Evolutionary conservation across 1,140 invertebrate species (phyloP).

Genomic region (Sitophilus oryzae): DNA sequence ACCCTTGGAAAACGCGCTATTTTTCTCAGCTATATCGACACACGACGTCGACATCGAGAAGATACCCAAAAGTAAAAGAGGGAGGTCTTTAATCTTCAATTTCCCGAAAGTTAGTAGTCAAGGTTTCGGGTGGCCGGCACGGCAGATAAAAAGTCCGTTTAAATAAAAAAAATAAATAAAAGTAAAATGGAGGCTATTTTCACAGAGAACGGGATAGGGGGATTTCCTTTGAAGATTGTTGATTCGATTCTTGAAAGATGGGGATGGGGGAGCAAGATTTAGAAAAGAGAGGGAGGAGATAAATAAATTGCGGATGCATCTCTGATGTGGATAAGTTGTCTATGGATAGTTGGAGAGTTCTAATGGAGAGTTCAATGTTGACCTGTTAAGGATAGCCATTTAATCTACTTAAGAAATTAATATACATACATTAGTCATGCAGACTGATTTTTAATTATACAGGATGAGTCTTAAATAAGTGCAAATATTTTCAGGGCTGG

Average conservation of each 20-base stretch:
- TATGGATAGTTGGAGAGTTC: too few relatives aligned
- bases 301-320: slow-evolving; percentile 41
- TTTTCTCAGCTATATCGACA: slow-evolving; percentile 4
- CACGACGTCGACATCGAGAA: neutral
- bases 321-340: slow-evolving; percentile 11
- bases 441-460: too few relatives aligned
- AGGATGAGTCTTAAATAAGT: too few relatives aligned
- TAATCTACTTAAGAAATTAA: slow-evolving; percentile 21
- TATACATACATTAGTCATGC: too few relatives aligned
- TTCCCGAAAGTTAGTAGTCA: slow-evolving; percentile 37
- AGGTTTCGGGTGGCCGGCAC: slow-evolving; percentile 29
- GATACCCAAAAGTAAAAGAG: slow-evolving; percentile 8
- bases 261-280: too few relatives aligned
- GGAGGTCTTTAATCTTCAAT: slow-evolving; percentile 36
- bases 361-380: slow-evolving; percentile 5
- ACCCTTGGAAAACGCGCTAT: too few relatives aligned
- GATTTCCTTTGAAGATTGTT: slow-evolving; percentile 40
- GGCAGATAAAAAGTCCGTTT: slow-evolving; percentile 30
- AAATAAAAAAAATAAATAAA: slow-evolving; percentile 40
- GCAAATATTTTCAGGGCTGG: too few relatives aligned
- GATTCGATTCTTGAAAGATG: slow-evolving; percentile 44
- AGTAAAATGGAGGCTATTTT: slow-evolving; percentile 40
- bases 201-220: slow-evolving; percentile 21
- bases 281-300: slow-evolving; percentile 33
- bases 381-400: slow-evolving; percentile 18